A percentile compares a stretch with the other conserved stretches of the same genome.
phyloP scores from a whole-genome alignment of 2,888 invertebrate species.

The Cloeon dipterum region DNA sequence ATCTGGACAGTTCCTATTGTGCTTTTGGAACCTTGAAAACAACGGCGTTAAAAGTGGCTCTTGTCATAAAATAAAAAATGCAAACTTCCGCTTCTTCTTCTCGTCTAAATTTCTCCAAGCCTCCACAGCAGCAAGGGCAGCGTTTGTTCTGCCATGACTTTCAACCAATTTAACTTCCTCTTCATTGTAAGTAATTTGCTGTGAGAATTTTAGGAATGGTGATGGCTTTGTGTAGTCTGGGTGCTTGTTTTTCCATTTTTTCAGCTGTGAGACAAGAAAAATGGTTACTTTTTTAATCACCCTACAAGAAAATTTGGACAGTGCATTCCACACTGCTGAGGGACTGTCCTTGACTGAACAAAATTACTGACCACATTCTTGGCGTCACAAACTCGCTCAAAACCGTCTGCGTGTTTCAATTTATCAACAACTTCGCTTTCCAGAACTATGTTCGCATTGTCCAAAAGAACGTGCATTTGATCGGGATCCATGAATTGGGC shows the following conservation, averaged over 20 bases:
- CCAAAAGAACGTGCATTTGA: constrained; percentile 57
- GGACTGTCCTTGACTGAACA: constrained; percentile 7
- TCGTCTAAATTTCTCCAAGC: neutral
- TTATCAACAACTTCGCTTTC: constrained; percentile 28
- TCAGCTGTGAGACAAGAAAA: neutral
- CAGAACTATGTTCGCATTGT: constrained; percentile 46
- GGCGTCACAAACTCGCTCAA: constrained; percentile 27
- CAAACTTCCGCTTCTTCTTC: neutral
- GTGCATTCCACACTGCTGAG: constrained; percentile 7
- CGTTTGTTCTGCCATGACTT: constrained; percentile 13
- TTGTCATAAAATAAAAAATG: neutral
- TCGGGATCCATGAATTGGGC: constrained; percentile 58
- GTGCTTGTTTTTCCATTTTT: constrained; percentile 28
- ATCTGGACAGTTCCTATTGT: constrained; percentile 34
- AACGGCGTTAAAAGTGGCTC: constrained; percentile 10
- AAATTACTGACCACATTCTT: constrained; percentile 22
- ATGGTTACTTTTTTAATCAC: neutral
- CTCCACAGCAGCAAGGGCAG: neutral
- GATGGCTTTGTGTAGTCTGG: too few relatives aligned
- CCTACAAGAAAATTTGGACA: too few relatives aligned
- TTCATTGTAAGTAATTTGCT: neutral
- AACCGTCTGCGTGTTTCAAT: constrained; percentile 30
- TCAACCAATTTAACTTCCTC: neutral
- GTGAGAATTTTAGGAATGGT: neutral
- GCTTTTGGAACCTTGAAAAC: constrained; percentile 15